phyloP scores from a whole-genome alignment of 1,140 invertebrate genomes.

The Magallana angulata region DNA sequence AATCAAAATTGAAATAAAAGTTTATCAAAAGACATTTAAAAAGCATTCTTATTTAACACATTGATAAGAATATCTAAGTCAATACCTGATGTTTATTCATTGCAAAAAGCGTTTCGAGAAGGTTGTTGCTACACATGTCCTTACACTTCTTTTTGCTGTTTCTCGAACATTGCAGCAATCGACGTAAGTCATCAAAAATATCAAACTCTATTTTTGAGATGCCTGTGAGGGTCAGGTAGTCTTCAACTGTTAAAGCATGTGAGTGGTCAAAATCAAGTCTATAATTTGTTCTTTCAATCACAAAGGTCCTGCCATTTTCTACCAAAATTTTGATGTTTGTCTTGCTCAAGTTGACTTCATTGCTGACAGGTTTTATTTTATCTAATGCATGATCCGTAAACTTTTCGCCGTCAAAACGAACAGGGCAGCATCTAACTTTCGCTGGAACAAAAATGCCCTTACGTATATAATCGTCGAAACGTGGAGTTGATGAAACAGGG shows the following conservation, averaged over 20 bases:
- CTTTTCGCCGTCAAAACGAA: too few species aligned
- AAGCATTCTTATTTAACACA: too few species aligned
- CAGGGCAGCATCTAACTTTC: too few species aligned
- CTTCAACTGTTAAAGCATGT: not conserved
- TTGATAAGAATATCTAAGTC: not conserved
- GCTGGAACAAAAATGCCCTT: too few species aligned
- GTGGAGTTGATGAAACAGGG: too few species aligned
- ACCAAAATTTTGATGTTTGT: not conserved
- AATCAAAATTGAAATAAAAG: too few species aligned
- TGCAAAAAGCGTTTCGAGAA: conserved; percentile 34
- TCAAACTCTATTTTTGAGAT: conserved; percentile 41
- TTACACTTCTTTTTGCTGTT: not conserved
- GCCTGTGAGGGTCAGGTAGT: conserved; percentile 37
- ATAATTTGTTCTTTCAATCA: not conserved
- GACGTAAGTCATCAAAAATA: not conserved
- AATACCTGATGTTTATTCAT: conserved; percentile 20
- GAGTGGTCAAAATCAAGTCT: conserved; percentile 38
- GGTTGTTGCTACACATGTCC: conserved; percentile 41
- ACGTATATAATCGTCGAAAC: too few species aligned
- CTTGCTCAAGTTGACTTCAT: not conserved
- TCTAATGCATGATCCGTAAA: too few species aligned
- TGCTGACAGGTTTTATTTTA: too few species aligned
- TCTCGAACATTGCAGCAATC: not conserved
- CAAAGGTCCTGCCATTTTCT: not conserved
- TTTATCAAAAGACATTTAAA: too few species aligned